Percentiles rank a stretch among this genome's conserved stretches.
Conservation (phyloP, 1,140 invertebrate genomes). For the Neodiprion pinetum region DNA sequence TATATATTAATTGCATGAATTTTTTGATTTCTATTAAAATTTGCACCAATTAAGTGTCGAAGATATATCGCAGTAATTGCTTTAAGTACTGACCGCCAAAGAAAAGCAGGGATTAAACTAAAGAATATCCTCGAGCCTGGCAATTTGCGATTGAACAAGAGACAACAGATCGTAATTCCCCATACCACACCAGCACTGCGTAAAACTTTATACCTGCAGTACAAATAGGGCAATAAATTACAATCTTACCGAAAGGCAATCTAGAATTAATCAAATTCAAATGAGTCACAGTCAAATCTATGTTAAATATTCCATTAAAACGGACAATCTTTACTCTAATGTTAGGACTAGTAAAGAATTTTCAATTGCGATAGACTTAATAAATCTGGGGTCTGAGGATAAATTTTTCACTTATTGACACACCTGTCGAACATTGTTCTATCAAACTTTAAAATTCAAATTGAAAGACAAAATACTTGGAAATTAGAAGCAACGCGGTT, state of each 20-base stretch:
- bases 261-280: too few species aligned
- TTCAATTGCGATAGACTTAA: too few species aligned
- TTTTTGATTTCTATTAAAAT: neutral
- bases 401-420: neutral
- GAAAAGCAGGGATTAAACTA: conserved; percentile 38
- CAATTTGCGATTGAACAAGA: conserved; percentile 37
- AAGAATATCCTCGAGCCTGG: conserved; percentile 26
- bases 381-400: too few species aligned
- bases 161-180: conserved; percentile 36
- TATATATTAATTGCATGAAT: conserved; percentile 3
- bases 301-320: too few species aligned
- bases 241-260: too few species aligned
- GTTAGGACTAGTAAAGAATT: too few species aligned
- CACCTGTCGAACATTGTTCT: neutral
- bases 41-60: too few species aligned
- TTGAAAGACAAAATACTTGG: too few species aligned
- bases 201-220: conserved; percentile 40
- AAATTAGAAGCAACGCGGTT: too few species aligned
- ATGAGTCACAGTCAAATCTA: too few species aligned
- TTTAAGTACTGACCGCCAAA: conserved; percentile 36
- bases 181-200: conserved; percentile 37
- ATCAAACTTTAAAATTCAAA: neutral
- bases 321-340: too few species aligned
- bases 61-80: neutral
- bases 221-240: neutral